Evolutionary conservation across 2,888 invertebrate species (phyloP).

Genomic region (Eupithecia insigniata): DNA sequence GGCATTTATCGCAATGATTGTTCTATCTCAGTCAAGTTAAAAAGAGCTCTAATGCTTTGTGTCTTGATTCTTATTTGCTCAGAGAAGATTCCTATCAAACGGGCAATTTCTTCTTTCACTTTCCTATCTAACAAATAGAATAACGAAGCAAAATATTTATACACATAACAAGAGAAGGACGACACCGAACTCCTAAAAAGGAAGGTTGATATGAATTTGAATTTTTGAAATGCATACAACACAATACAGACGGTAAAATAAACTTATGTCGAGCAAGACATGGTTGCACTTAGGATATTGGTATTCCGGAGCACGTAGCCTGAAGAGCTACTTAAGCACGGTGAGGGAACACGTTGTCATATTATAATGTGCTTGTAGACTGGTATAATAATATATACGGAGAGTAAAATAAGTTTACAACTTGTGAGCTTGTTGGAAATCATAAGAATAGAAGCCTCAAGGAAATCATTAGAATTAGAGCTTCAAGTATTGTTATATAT

Average conservation of each 20-base stretch:
- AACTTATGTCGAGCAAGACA: conserved; percentile 44
- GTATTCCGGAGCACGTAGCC: conserved; percentile 55
- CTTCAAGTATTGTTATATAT: neutral
- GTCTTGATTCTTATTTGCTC: neutral
- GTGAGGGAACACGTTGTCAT: conserved; percentile 49
- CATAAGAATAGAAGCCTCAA: neutral
- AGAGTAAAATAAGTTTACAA: neutral
- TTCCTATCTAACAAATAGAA: neutral
- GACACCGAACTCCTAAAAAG: neutral
- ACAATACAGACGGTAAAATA: conserved; percentile 25
- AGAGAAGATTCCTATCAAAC: neutral
- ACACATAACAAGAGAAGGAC: neutral
- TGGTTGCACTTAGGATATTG: conserved; percentile 62
- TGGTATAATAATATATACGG: neutral
- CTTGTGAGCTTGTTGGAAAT: neutral
- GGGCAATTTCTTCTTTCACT: neutral
- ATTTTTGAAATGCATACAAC: conserved; percentile 14
- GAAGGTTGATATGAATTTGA: neutral
- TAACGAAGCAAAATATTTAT: neutral
- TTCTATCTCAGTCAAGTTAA: conserved; percentile 13
- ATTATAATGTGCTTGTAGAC: conserved; percentile 36
- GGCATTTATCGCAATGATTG: conserved; percentile 16
- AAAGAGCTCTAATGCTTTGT: neutral
- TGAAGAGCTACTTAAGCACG: conserved; percentile 52
- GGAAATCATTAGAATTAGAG: neutral